Evolutionary conservation across 2,888 invertebrate species (phyloP), one percentile per base, ranked within the genome.

Genomic region (Ariolimax columbianus): DNA sequence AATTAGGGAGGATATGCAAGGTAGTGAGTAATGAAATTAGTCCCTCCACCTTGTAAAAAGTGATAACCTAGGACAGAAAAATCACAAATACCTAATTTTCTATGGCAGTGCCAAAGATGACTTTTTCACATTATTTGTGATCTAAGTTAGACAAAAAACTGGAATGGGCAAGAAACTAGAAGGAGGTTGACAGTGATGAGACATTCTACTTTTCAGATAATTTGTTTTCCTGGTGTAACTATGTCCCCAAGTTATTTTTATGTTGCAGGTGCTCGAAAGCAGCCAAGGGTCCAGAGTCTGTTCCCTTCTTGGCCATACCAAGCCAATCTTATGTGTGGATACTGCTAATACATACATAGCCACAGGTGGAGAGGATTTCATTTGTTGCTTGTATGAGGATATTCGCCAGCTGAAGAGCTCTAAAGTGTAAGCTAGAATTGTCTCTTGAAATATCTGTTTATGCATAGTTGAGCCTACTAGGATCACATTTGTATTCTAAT

Each of bases 331-430:
- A 82, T 89, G 90, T 86, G 84, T 92, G 9, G 88, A 89, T 9
- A 81, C 85, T 11, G 87, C 88, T 75, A 85, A 72, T n/a, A 84
- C 87, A 6, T 89, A 88, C 38, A 81, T 92, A 14, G 92, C 91
- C 30, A 89, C 89, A 11, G 87, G 90, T 0, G 89, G 90, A 1
- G 92, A 92, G 81, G 92, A 92, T 80, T 91, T 88, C 85, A 88
- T 88, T 0, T 89, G 90, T 79, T 87, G 86, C 59, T 79, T 92
- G 75, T 92, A 89, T 87, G 85, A 87, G 1, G 63, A 84, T 7
- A 77, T 86, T 40, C 66, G 43, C n/a, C 30, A 59, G 40, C 73
- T 79, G 63, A 87, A 87, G 75, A 79, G 75, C 17, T 77, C 82
- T 14, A 85, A 70, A 79, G 38, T 59, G 87, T 87, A 55, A 79